Evolutionary conservation across 1,140 invertebrate genomes (phyloP).

Genomic region (Dufourea novaeangliae): DNA sequence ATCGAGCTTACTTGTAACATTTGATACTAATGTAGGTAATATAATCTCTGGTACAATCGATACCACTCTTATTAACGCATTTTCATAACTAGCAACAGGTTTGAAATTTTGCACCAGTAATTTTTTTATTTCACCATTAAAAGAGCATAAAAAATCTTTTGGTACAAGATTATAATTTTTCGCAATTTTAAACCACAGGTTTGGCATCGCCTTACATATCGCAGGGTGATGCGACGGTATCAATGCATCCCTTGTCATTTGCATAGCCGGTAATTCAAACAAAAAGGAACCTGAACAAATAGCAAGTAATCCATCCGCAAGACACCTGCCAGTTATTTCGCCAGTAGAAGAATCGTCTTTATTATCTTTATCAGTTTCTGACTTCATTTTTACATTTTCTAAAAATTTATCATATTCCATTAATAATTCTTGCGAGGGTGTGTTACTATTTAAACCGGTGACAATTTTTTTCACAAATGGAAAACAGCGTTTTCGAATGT

Average conservation of each 20-base stretch:
- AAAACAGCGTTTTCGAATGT: slow-evolving; percentile 71
- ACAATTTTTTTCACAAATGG: slow-evolving; percentile 73
- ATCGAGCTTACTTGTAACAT: slow-evolving; percentile 83
- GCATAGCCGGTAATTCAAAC: slow-evolving; percentile 70
- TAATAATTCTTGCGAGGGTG: slow-evolving; percentile 82
- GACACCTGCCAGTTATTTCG: slow-evolving; percentile 73
- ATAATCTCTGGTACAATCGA: slow-evolving; percentile 85
- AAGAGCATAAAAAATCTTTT: slow-evolving; percentile 82
- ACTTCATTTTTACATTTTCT: slow-evolving; percentile 82
- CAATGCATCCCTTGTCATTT: slow-evolving; percentile 82
- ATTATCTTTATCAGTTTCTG: slow-evolving; percentile 76
- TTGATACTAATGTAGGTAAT: slow-evolving; percentile 83
- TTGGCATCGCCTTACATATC: slow-evolving; percentile 81
- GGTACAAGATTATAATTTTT: slow-evolving; percentile 83
- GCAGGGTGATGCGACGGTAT: slow-evolving; percentile 87
- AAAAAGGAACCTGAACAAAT: slow-evolving; percentile 76
- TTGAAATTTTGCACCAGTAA: slow-evolving; percentile 84
- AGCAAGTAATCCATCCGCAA: slow-evolving; percentile 76
- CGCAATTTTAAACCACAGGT: slow-evolving; percentile 85
- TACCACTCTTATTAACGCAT: slow-evolving; percentile 86
- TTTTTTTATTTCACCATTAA: slow-evolving; percentile 83
- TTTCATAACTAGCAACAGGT: slow-evolving; percentile 83
- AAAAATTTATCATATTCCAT: slow-evolving; percentile 84
- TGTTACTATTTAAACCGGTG: slow-evolving; percentile 71
- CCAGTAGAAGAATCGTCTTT: slow-evolving; percentile 69